Evolutionary conservation across 1,140 invertebrate species (phyloP).

Genomic region (Pararge aegeria): DNA sequence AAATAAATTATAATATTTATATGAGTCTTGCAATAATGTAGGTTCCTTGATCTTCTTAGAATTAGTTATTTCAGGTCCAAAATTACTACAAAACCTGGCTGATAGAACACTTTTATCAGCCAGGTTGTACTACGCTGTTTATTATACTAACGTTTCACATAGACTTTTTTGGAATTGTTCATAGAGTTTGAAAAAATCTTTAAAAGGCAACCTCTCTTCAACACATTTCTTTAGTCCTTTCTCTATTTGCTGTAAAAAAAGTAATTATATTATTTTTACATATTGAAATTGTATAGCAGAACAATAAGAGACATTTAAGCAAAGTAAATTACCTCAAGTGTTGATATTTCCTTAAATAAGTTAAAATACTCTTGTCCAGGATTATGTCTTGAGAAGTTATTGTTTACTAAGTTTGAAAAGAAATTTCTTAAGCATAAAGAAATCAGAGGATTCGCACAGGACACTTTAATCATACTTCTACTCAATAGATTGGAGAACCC

Average conservation of each 20-base stretch:
- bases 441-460: conserved; percentile 38
- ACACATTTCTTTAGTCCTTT: neutral
- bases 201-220: neutral
- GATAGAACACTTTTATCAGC: neutral
- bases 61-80: no score
- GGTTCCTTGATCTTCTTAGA: no score
- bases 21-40: no score
- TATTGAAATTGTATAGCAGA: no score
- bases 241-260: conserved; percentile 7
- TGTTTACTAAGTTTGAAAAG: conserved; percentile 43
- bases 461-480: conserved; percentile 39
- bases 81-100: no score
- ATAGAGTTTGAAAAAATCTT: neutral
- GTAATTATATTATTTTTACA: neutral
- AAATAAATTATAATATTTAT: no score
- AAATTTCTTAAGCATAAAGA: conserved; percentile 53
- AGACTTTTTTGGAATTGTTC: neutral
- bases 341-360: conserved; percentile 1
- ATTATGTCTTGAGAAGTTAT: conserved; percentile 24
- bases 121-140: no score
- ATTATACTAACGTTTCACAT: neutral
- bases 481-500: conserved; percentile 24
- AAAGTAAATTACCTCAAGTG: neutral
- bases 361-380: conserved; percentile 11
- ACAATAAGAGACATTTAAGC: neutral